These are phyloP conservation scores for Capitulum mitella DNA, from an alignment of 2,888 invertebrate species.

Conservation along the genomic window DNA sequence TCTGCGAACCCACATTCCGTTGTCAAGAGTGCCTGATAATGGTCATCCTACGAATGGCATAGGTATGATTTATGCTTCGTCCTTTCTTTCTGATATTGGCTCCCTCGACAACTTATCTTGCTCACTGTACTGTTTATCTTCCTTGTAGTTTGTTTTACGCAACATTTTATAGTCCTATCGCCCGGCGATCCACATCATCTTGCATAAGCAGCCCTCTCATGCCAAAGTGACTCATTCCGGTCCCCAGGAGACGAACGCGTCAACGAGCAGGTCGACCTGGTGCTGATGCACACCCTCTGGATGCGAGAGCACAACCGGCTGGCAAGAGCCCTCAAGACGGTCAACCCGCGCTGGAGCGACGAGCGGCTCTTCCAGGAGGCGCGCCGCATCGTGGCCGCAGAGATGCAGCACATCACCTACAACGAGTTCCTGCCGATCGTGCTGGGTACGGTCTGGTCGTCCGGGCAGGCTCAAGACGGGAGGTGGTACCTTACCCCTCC, in stretches of 20 bases:
- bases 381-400: constrained; percentile 48
- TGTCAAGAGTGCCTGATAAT: too few relatives aligned
- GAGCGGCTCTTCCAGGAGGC: constrained; percentile 49
- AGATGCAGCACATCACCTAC: constrained; percentile 48
- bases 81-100: too few relatives aligned
- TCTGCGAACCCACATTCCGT: too few relatives aligned
- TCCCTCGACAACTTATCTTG: too few relatives aligned
- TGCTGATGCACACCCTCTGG: constrained; percentile 49
- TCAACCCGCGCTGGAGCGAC: constrained; percentile 49
- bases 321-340: constrained; percentile 41
- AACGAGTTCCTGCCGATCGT: constrained; percentile 48
- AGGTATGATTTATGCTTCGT: too few relatives aligned
- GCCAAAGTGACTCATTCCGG: not conserved
- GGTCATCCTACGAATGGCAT: too few relatives aligned
- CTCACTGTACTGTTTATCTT: too few relatives aligned
- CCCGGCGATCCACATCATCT: constrained; percentile 25
- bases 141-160: too few relatives aligned
- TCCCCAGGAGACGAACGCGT: constrained; percentile 45
- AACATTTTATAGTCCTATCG: too few relatives aligned
- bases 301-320: constrained; percentile 50
- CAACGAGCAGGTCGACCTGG: constrained; percentile 47
- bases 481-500: too few relatives aligned
- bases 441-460: constrained; percentile 39
- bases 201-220: constrained; percentile 35
- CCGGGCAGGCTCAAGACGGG: too few relatives aligned